Conservation (phyloP, 2,888 invertebrate species). For the Masnerella sp. region DNA sequence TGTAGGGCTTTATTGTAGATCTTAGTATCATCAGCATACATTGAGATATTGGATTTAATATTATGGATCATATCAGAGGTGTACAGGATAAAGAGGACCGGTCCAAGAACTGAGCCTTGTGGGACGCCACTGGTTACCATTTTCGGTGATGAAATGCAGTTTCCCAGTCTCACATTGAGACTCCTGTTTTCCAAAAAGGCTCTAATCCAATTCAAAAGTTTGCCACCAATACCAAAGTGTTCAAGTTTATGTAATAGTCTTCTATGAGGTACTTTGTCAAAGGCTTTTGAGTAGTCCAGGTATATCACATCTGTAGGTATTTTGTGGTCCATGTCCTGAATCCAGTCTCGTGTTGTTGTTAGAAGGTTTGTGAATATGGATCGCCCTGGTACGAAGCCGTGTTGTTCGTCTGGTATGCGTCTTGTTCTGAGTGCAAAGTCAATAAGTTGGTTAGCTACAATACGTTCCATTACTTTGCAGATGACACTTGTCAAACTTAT, state of each 20-base stretch:
- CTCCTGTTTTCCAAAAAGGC: background rate
- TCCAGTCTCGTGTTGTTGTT: background rate
- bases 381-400: background rate
- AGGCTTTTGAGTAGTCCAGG: constrained; percentile 1
- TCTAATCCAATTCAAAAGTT: background rate
- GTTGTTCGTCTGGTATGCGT: no score
- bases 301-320: background rate
- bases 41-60: no score
- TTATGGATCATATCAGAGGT: background rate
- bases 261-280: background rate
- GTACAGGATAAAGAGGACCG: background rate
- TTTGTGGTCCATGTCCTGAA: background rate
- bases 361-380: background rate
- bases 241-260: background rate
- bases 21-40: no score
- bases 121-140: background rate
- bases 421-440: no score
- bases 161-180: background rate
- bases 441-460: no score
- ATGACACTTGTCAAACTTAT: background rate
- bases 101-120: background rate
- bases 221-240: background rate
- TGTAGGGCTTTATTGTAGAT: no score
- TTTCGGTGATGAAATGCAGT: background rate
- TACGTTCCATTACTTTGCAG: constrained; percentile 2